These are phyloP conservation scores for Zalophus californianus DNA, from an alignment of 2,797 vertebrate genomes.

Conservation along the genomic window DNA sequence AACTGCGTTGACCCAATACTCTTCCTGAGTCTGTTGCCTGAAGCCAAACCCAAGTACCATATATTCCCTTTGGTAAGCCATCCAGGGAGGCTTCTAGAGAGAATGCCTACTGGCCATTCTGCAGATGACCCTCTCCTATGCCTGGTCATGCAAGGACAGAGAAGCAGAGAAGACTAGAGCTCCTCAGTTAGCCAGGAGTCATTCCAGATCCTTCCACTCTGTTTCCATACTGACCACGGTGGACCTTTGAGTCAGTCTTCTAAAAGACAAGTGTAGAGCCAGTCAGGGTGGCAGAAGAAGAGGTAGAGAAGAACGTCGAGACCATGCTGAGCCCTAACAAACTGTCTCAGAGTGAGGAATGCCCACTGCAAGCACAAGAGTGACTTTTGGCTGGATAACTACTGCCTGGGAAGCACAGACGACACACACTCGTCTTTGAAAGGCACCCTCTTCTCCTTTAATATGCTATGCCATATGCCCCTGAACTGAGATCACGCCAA, in stretches of 20 bases:
- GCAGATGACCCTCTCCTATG: not conserved
- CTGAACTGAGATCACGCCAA: not conserved
- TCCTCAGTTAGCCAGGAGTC: not conserved
- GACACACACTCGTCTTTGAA: not conserved
- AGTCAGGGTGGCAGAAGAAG: not conserved
- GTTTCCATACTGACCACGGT: not conserved
- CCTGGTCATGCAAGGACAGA: not conserved
- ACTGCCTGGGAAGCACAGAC: not conserved
- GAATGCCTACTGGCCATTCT: rapidly evolving
- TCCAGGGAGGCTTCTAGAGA: not conserved
- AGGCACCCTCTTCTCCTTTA: not conserved
- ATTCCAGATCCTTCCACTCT: not conserved
- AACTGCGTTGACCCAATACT: not conserved
- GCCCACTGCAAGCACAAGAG: not conserved
- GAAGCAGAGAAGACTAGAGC: not conserved
- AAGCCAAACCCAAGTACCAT: not conserved
- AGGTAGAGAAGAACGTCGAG: not conserved
- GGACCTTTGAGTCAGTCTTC: not conserved
- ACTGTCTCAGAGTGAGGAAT: not conserved
- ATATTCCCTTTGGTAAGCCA: not conserved
- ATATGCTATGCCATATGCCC: too few species aligned
- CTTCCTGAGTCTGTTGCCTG: not conserved
- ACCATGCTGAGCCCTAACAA: too few species aligned
- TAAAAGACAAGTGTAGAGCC: not conserved
- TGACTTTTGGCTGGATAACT: not conserved